Evolutionary conservation across 2,797 vertebrate species (phyloP).

Genomic region (Fratercula arctica): DNA sequence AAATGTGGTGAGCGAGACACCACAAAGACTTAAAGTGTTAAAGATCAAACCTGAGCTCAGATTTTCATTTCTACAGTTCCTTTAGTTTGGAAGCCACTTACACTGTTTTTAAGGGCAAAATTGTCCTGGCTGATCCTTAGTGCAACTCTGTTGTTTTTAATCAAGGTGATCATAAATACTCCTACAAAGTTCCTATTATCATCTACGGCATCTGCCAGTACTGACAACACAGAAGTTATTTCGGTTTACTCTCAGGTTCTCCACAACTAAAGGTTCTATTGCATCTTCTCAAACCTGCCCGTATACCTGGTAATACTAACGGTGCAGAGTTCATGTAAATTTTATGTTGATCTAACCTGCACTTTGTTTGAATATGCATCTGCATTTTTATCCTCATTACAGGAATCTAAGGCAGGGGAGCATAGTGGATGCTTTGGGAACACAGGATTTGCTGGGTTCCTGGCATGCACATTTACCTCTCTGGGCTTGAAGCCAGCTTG

Average conservation of each 20-base stretch:
- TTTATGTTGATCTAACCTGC: not conserved
- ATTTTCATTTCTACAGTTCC: not conserved
- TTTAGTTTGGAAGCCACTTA: not conserved
- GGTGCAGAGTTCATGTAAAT: not conserved
- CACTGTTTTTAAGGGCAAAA: not conserved
- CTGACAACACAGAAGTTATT: not conserved
- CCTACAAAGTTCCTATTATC: not conserved
- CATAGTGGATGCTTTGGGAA: not conserved
- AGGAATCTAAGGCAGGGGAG: not conserved
- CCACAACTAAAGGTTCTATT: not conserved
- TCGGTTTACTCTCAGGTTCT: not conserved
- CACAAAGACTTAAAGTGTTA: not conserved
- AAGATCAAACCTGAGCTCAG: not conserved
- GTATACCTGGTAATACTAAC: not conserved
- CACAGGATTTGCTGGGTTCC: not conserved
- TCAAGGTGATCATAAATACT: not conserved
- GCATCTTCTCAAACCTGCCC: not conserved
- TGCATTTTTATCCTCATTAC: not conserved
- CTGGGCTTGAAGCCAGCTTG: not conserved
- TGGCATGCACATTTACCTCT: not conserved
- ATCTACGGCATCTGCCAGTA: not conserved
- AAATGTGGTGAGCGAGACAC: not conserved
- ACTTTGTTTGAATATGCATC: not conserved
- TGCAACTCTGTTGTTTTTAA: not conserved
- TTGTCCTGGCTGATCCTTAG: not conserved